Evolutionary conservation across 1,140 invertebrate genomes (phyloP).

Genomic region (Sweltsa coloradensis): DNA sequence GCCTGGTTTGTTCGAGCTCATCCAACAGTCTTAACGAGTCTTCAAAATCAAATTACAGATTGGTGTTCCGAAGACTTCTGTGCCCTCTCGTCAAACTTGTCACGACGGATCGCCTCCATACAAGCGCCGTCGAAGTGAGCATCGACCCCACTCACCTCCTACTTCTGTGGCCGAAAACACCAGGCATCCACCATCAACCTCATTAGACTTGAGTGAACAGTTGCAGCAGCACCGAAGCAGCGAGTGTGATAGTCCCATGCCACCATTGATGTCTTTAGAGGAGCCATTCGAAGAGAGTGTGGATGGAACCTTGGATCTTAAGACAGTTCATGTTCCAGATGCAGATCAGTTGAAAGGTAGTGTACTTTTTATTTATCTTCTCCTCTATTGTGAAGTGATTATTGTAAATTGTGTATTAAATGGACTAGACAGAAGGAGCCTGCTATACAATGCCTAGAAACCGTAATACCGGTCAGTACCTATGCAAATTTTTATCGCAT

Average conservation of each 20-base stretch:
- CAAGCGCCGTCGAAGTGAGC: constrained; percentile 7
- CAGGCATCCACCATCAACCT: constrained; percentile 2
- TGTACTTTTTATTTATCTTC: too few species aligned
- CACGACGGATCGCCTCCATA: constrained; percentile 1
- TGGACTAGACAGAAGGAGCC: too few species aligned
- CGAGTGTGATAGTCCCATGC: constrained; percentile 4
- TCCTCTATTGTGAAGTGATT: too few species aligned
- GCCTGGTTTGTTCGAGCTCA: too few species aligned
- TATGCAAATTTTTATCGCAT: too few species aligned
- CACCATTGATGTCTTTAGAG: constrained; percentile 1
- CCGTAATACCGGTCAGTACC: too few species aligned
- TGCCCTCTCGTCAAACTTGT: neutral
- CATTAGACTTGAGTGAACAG: constrained; percentile 10
- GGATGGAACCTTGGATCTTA: constrained; percentile 5
- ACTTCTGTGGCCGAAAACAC: constrained; percentile 2
- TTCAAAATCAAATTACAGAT: too few species aligned
- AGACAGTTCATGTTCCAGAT: too few species aligned
- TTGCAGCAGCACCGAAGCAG: constrained; percentile 3
- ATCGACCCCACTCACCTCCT: constrained; percentile 11
- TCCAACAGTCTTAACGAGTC: too few species aligned
- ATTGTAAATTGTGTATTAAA: too few species aligned
- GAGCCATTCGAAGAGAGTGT: constrained; percentile 10
- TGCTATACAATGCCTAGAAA: too few species aligned
- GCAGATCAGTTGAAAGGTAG: too few species aligned
- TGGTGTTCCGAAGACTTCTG: constrained; percentile 1